These are phyloP conservation scores for Drosophila prosaltans DNA, from an alignment of 1,140 invertebrate genomes.

Conservation along the genomic window DNA sequence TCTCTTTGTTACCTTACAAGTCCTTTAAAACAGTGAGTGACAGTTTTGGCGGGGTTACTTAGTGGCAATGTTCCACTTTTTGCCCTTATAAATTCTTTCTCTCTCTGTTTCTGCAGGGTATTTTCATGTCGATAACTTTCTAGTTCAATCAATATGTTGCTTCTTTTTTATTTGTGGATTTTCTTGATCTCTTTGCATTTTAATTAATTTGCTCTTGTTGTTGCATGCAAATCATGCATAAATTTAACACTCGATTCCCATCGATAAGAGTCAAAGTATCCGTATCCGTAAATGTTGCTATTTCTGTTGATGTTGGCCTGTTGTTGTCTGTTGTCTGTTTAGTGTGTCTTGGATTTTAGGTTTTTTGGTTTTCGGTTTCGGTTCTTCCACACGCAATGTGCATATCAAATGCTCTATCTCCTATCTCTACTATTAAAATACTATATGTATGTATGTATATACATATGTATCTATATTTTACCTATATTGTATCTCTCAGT, in stretches of 20 bases:
- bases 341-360: too few species aligned
- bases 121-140: background rate
- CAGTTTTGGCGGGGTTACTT: too few species aligned
- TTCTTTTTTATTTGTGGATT: constrained; percentile 11
- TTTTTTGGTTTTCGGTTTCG: background rate
- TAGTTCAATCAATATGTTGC: constrained; percentile 1
- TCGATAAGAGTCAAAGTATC: constrained; percentile 32
- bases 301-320: background rate
- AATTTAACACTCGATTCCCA: constrained; percentile 50
- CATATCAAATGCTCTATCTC: constrained; percentile 51
- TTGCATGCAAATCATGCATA: constrained; percentile 67
- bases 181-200: constrained; percentile 45
- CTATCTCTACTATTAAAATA: constrained; percentile 29
- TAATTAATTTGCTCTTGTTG: constrained; percentile 61
- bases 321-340: background rate
- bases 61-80: too few species aligned
- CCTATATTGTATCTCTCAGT: constrained; percentile 58
- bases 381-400: constrained; percentile 46
- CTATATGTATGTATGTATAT: background rate
- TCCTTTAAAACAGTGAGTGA: too few species aligned
- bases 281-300: constrained; percentile 5
- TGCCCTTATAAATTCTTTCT: too few species aligned
- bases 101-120: background rate
- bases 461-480: background rate
- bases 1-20: too few species aligned